A percentile compares a stretch with the other conserved stretches of the same genome.
phyloP scores from a whole-genome alignment of 2,113 vertebrate species.

The Calidris pugnax region DNA sequence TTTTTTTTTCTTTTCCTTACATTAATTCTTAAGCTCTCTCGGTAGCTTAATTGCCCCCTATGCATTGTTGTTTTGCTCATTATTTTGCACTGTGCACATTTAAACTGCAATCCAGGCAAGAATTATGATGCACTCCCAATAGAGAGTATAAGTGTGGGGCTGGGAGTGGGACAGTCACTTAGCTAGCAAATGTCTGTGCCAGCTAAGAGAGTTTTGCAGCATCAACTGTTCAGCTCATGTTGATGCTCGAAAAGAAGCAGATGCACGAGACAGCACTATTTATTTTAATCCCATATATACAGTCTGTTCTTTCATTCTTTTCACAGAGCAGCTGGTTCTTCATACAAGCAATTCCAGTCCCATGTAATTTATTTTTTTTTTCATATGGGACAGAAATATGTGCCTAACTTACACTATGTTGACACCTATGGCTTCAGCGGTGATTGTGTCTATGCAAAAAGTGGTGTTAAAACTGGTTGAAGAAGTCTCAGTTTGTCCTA shows the following conservation, averaged over 20 bases:
- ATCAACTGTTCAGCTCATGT: background rate
- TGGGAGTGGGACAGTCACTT: background rate
- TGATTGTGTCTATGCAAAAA: background rate
- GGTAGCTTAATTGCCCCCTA: background rate
- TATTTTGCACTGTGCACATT: background rate
- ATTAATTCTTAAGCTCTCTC: background rate
- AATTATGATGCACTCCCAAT: background rate
- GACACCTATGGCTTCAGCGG: background rate
- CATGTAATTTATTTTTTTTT: background rate
- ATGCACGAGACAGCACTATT: conserved; percentile 5
- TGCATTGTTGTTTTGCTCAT: background rate
- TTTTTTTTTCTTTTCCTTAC: background rate
- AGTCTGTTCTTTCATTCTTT: background rate
- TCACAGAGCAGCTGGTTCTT: conserved; percentile 3
- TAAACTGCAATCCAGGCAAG: background rate
- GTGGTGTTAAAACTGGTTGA: background rate
- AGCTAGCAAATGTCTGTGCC: background rate
- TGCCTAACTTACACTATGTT: background rate
- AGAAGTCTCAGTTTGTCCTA: background rate
- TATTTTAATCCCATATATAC: conserved; percentile 6
- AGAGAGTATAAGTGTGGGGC: background rate
- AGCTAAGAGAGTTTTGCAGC: background rate
- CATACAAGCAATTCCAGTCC: background rate
- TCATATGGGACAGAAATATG: background rate
- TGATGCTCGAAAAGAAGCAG: background rate